Percentiles rank a stretch among this genome's conserved stretches.
phyloP scores from a whole-genome alignment of 2,888 invertebrate species.

The Tiliacea citrago region DNA sequence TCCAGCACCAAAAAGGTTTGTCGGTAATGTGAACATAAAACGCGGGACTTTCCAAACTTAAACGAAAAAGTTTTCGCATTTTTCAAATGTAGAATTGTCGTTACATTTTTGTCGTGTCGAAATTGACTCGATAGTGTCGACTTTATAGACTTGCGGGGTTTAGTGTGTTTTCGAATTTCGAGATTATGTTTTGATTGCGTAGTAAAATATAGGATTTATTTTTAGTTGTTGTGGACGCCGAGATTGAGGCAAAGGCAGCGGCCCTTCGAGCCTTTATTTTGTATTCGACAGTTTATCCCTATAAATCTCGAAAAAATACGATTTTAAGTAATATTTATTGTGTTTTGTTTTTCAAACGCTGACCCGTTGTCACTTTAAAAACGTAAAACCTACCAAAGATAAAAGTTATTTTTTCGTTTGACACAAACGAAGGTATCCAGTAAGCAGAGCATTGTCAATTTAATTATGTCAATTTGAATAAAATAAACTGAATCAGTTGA shows the following conservation, averaged over 20 bases:
- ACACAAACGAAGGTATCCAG: no score
- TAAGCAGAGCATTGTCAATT: not conserved
- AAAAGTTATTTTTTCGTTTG: not conserved
- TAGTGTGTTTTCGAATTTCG: conserved; percentile 68
- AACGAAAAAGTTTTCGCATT: conserved; percentile 83
- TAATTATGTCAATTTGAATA: no score
- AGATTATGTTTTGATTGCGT: conserved; percentile 70
- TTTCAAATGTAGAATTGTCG: conserved; percentile 80
- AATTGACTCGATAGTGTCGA: conserved; percentile 64
- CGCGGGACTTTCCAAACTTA: conserved; percentile 76
- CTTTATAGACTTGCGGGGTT: conserved; percentile 64
- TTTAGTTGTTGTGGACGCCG: conserved; percentile 65
- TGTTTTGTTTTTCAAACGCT: conserved; percentile 33
- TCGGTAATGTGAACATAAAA: conserved; percentile 82
- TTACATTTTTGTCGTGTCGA: conserved; percentile 70
- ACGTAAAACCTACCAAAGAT: not conserved
- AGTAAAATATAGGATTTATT: conserved; percentile 67
- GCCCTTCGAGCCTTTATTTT: conserved; percentile 48
- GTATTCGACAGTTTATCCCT: conserved; percentile 56
- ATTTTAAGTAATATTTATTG: conserved; percentile 63
- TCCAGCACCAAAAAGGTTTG: conserved; percentile 78
- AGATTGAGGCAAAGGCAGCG: conserved; percentile 51
- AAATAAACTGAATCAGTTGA: not conserved
- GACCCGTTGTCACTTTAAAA: conserved; percentile 10
- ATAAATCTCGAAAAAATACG: conserved; percentile 62